Conservation (phyloP, 2,888 invertebrate species). For the Lampropteryx suffumata region DNA sequence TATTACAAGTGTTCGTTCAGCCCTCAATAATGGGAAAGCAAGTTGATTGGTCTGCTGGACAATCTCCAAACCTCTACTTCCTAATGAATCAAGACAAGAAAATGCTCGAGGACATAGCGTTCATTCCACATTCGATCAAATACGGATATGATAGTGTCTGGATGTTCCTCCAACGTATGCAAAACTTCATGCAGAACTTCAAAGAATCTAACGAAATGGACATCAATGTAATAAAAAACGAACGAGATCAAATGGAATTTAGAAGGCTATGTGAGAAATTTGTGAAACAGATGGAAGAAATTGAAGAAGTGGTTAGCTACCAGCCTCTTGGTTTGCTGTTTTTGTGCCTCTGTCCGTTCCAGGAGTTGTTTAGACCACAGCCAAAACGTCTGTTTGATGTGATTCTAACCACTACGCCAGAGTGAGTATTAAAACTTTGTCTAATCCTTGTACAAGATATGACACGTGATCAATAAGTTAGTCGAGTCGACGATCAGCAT, state of each 20-base stretch:
- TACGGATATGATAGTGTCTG: slow-evolving; percentile 85
- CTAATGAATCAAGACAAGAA: slow-evolving; percentile 86
- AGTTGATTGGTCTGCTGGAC: slow-evolving; percentile 89
- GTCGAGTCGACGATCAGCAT: no score
- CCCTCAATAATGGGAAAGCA: slow-evolving; percentile 92
- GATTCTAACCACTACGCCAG: slow-evolving; percentile 84
- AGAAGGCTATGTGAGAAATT: slow-evolving; percentile 87
- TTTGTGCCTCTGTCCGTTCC: slow-evolving; percentile 87
- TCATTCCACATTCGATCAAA: slow-evolving; percentile 82
- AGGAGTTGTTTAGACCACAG: slow-evolving; percentile 87
- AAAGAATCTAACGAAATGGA: slow-evolving; percentile 87
- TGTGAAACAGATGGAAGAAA: slow-evolving; percentile 85
- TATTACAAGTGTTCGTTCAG: slow-evolving; percentile 89
- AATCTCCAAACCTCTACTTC: slow-evolving; percentile 87
- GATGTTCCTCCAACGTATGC: slow-evolving; percentile 86
- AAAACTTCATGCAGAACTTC: slow-evolving; percentile 85
- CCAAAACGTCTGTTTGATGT: slow-evolving; percentile 87
- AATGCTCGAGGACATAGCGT: slow-evolving; percentile 79
- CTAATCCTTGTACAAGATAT: no score
- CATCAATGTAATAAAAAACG: slow-evolving; percentile 83
- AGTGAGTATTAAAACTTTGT: slow-evolving; percentile 70
- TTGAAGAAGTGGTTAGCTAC: slow-evolving; percentile 85
- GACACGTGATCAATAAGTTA: no score
- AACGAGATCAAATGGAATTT: slow-evolving; percentile 86
- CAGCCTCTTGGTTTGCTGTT: slow-evolving; percentile 89